A percentile compares a stretch with the other conserved stretches of the same genome.
These are phyloP conservation scores for Sciaenops ocellatus DNA, from an alignment of 2,797 vertebrate genomes.

Conservation along the genomic window DNA sequence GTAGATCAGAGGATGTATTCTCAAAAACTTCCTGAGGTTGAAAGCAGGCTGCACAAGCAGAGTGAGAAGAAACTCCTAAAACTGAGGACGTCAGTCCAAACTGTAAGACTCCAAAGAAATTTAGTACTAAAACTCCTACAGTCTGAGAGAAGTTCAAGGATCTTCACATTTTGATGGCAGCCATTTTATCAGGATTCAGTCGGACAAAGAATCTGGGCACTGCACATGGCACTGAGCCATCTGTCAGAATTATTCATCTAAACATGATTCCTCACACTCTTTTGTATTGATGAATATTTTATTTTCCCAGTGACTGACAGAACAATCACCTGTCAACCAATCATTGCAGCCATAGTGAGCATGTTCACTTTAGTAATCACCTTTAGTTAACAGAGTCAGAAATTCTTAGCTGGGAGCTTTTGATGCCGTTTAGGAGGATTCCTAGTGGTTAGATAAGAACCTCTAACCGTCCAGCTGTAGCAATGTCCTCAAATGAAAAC, in stretches of 20 bases:
- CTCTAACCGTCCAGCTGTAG: neutral
- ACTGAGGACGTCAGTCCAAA: no score
- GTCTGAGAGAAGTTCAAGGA: neutral
- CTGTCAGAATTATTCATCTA: neutral
- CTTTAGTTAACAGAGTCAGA: no score
- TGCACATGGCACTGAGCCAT: neutral
- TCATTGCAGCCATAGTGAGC: neutral
- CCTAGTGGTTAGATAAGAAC: neutral
- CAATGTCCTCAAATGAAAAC: neutral
- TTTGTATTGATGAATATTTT: neutral
- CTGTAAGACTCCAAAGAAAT: neutral
- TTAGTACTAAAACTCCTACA: neutral
- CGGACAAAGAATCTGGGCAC: no score
- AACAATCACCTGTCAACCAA: neutral
- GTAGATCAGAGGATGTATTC: no score
- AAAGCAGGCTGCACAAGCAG: no score
- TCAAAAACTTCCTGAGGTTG: no score
- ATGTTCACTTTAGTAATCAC: no score
- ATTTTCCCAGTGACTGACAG: neutral
- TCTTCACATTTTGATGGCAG: neutral
- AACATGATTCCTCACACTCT: neutral
- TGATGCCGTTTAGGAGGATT: neutral
- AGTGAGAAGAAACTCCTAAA: no score
- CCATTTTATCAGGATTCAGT: no score
- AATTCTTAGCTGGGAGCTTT: neutral